Conservation (phyloP, 2,888 invertebrate genomes). For the Hydraecia micacea region DNA sequence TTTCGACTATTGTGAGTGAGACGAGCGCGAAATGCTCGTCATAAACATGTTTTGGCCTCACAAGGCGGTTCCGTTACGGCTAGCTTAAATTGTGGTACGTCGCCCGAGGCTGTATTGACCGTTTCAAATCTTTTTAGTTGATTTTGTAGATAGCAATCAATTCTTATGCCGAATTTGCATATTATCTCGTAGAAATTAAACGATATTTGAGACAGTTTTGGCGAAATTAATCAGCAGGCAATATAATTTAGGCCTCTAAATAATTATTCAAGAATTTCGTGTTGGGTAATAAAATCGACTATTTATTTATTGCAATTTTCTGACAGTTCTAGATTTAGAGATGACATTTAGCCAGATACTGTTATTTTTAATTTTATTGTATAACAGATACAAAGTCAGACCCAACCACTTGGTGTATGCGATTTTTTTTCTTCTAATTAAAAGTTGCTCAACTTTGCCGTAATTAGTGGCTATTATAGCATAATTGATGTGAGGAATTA, state of each 20-base stretch:
- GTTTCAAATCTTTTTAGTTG: slow-evolving; percentile 38
- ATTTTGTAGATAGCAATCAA: slow-evolving; percentile 37
- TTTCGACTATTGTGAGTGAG: slow-evolving; percentile 24
- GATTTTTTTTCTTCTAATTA: slow-evolving; percentile 66
- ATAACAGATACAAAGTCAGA: slow-evolving; percentile 29
- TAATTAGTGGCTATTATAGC: slow-evolving; percentile 64
- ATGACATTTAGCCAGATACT: neutral
- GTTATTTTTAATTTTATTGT: slow-evolving; percentile 25
- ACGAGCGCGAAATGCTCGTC: slow-evolving; percentile 40
- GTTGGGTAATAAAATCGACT: slow-evolving; percentile 4
- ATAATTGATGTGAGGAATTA: slow-evolving; percentile 50
- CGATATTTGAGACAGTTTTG: slow-evolving; percentile 6
- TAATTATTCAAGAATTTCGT: neutral
- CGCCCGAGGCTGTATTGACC: slow-evolving; percentile 43
- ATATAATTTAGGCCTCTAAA: slow-evolving; percentile 9
- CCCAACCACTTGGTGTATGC: slow-evolving; percentile 31
- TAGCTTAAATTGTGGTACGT: slow-evolving; percentile 41
- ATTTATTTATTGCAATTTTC: slow-evolving; percentile 11
- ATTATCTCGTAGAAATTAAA: slow-evolving; percentile 20
- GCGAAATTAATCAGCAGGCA: slow-evolving; percentile 8
- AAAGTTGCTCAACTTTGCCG: slow-evolving; percentile 66
- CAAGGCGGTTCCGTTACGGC: slow-evolving; percentile 59
- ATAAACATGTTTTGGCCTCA: slow-evolving; percentile 56
- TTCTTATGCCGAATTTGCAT: slow-evolving; percentile 39
- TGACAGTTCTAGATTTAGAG: slow-evolving; percentile 6